Evolutionary conservation across 2,888 invertebrate species (phyloP).

Genomic region (Dryococelus australis): DNA sequence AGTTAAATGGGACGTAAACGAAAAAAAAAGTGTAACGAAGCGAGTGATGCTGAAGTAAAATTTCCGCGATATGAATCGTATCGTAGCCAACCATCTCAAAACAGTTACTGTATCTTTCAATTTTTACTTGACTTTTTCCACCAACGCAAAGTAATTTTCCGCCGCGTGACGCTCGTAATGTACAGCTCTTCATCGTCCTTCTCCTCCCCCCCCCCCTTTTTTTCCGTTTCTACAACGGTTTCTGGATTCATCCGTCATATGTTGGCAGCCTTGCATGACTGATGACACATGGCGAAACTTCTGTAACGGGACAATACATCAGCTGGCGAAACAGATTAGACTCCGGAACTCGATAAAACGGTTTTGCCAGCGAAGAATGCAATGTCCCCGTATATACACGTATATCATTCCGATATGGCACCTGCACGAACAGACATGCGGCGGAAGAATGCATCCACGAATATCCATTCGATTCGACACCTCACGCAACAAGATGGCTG

Average conservation of each 20-base stretch:
- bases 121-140: background rate
- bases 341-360: background rate
- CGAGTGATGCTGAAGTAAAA: background rate
- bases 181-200: background rate
- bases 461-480: background rate
- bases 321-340: conserved; percentile 1
- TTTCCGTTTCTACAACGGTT: background rate
- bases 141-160: background rate
- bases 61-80: conserved; percentile 1
- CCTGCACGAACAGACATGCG: too few relatives aligned
- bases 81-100: background rate
- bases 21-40: background rate
- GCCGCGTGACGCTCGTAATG: background rate
- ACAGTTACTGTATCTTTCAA: background rate
- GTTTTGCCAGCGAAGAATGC: background rate
- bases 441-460: background rate
- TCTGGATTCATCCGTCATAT: background rate
- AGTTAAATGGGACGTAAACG: background rate
- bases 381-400: background rate
- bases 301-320: background rate
- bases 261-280: conserved; percentile 10
- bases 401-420: background rate
- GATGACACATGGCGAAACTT: background rate
- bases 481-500: background rate
- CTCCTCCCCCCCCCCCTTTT: background rate